Conservation (phyloP, 1,140 invertebrate species). For the Drosophila grimshawi region DNA sequence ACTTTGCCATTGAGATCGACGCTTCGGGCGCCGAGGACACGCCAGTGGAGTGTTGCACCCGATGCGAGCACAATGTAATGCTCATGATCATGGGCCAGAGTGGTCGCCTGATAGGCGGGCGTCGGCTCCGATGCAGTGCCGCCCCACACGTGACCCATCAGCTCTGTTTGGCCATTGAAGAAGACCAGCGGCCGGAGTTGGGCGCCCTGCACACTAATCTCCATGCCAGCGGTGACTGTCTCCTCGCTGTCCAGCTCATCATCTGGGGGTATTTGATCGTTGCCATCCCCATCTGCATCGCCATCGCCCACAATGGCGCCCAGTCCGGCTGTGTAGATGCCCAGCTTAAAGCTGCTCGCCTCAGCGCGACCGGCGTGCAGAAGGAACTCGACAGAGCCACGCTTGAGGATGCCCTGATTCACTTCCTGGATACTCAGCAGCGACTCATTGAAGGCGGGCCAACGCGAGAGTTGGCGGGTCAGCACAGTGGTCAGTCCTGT, state of each 20-base stretch:
- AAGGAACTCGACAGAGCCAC: conserved; percentile 90
- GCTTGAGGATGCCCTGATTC: conserved; percentile 89
- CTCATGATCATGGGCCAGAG: conserved; percentile 90
- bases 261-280: conserved; percentile 84
- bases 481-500: conserved; percentile 89
- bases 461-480: conserved; percentile 86
- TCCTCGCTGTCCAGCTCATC: conserved; percentile 86
- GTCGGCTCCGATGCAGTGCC: conserved; percentile 93
- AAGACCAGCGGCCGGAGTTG: conserved; percentile 93
- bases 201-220: conserved; percentile 91
- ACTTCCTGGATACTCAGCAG: conserved; percentile 92
- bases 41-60: conserved; percentile 90
- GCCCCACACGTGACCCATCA: conserved; percentile 96
- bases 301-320: conserved; percentile 87
- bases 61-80: conserved; percentile 89
- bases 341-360: conserved; percentile 87
- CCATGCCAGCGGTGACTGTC: conserved; percentile 92
- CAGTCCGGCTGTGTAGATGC: conserved; percentile 92
- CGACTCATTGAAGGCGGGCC: conserved; percentile 88
- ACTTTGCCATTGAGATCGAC: conserved; percentile 94
- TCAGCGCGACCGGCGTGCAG: conserved; percentile 86
- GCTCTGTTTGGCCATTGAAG: conserved; percentile 92
- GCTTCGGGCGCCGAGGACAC: conserved; percentile 90
- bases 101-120: conserved; percentile 91
- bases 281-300: conserved; percentile 84